A percentile compares a stretch with the other conserved stretches of the same genome.
These are phyloP conservation scores for Channa striata DNA, from an alignment of 2,797 vertebrate species.

Conservation along the genomic window DNA sequence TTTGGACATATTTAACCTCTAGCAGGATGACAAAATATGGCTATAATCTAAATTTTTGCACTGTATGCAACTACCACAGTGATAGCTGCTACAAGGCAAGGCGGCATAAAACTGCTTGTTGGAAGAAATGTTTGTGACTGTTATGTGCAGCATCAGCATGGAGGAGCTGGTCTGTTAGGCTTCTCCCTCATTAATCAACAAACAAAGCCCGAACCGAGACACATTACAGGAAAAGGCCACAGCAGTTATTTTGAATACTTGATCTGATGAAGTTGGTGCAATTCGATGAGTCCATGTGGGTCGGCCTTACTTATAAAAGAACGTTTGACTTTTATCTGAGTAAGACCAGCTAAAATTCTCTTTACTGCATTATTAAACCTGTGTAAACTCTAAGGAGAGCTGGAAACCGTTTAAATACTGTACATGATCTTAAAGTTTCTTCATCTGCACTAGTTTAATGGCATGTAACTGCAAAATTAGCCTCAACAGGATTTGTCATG, in stretches of 20 bases:
- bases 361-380: not conserved
- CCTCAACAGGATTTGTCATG: too few relatives aligned
- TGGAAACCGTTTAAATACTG: not conserved
- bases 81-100: constrained; percentile 21
- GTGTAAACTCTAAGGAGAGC: not conserved
- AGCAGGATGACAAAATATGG: constrained; percentile 37
- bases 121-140: constrained; percentile 32
- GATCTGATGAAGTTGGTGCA: not conserved
- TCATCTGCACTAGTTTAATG: not conserved
- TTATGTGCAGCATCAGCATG: constrained; percentile 51
- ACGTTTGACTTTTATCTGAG: constrained; percentile 10
- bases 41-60: constrained; percentile 41
- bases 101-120: constrained; percentile 35
- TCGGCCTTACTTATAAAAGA: not conserved
- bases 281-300: constrained; percentile 9
- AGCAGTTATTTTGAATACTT: not conserved
- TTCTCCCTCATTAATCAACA: constrained; percentile 57
- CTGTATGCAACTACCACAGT: constrained; percentile 30
- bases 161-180: constrained; percentile 32
- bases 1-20: constrained; percentile 42
- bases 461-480: not conserved
- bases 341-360: constrained; percentile 1
- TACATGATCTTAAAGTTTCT: too few relatives aligned
- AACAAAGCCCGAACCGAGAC: constrained; percentile 28
- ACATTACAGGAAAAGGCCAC: constrained; percentile 7